Percentiles rank a stretch among this genome's conserved stretches.
These are phyloP conservation scores for Anser cygnoides DNA, from an alignment of 2,113 vertebrate genomes.

Conservation along the genomic window DNA sequence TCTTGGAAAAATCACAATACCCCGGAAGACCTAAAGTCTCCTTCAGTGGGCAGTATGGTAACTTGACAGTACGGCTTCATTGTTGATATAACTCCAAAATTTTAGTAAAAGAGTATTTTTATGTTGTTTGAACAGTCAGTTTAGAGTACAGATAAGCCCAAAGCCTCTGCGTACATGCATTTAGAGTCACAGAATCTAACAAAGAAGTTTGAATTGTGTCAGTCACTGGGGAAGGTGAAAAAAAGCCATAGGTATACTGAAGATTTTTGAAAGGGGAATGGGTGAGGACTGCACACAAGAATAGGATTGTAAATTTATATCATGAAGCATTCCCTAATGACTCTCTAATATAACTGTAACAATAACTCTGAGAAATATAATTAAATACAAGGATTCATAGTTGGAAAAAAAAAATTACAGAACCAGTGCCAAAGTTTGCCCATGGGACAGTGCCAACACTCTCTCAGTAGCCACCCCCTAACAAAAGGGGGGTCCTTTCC, in stretches of 20 bases:
- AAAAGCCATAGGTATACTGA: neutral
- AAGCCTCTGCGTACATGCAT: neutral
- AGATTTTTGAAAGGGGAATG: neutral
- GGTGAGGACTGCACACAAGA: neutral
- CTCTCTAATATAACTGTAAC: neutral
- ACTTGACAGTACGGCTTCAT: neutral
- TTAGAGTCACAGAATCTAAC: neutral
- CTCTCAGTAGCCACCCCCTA: neutral
- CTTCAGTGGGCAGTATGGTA: neutral
- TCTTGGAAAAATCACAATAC: neutral
- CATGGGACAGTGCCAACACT: rapidly evolving
- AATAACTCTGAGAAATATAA: neutral
- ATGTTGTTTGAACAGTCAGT: neutral
- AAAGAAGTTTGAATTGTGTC: neutral
- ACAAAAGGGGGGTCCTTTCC: neutral
- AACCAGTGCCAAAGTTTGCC: neutral
- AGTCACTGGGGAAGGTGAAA: neutral
- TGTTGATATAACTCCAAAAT: neutral
- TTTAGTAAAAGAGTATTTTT: neutral
- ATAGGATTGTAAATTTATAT: neutral
- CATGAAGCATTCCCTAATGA: neutral
- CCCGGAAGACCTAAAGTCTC: neutral
- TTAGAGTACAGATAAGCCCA: neutral
- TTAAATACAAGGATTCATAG: neutral
- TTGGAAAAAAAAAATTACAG: neutral